Evolutionary conservation across 2,888 invertebrate species (phyloP).

Genomic region (Yponomeuta malinellus): DNA sequence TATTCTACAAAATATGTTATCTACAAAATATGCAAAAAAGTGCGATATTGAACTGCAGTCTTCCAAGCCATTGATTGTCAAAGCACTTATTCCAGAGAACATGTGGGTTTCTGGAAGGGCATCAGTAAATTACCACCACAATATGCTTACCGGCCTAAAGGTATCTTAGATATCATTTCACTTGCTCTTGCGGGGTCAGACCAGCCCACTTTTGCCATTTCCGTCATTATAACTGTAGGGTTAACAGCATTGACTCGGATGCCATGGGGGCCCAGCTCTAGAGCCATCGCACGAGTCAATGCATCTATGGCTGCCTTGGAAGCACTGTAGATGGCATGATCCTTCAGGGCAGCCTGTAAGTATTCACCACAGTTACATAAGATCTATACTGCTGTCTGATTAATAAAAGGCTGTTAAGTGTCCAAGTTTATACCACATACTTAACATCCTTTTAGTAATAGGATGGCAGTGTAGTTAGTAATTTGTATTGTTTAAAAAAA

Average conservation of each 20-base stretch:
- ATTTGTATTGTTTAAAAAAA: background rate
- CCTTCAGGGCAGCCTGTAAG: constrained; percentile 79
- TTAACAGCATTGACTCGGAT: constrained; percentile 95
- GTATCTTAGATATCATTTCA: constrained; percentile 87
- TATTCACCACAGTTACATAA: constrained; percentile 2
- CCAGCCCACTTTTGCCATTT: constrained; percentile 92
- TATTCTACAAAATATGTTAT: no score
- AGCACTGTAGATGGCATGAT: constrained; percentile 89
- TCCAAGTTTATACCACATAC: no score
- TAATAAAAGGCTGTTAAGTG: no score
- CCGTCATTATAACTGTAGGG: constrained; percentile 95
- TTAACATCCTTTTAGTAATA: no score
- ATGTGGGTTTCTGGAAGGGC: no score
- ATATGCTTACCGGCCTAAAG: constrained; percentile 81
- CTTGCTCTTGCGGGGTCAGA: constrained; percentile 85
- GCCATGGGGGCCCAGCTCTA: constrained; percentile 88
- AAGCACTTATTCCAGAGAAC: no score
- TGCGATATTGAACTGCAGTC: no score
- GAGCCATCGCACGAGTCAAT: constrained; percentile 87
- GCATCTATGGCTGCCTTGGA: constrained; percentile 94
- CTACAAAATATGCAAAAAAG: no score
- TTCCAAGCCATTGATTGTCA: no score
- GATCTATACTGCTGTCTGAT: no score
- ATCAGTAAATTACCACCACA: no score
- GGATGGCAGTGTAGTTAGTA: no score